Evolutionary conservation across 2,888 invertebrate species (phyloP).

Genomic region (Sarcophaga carnaria): DNA sequence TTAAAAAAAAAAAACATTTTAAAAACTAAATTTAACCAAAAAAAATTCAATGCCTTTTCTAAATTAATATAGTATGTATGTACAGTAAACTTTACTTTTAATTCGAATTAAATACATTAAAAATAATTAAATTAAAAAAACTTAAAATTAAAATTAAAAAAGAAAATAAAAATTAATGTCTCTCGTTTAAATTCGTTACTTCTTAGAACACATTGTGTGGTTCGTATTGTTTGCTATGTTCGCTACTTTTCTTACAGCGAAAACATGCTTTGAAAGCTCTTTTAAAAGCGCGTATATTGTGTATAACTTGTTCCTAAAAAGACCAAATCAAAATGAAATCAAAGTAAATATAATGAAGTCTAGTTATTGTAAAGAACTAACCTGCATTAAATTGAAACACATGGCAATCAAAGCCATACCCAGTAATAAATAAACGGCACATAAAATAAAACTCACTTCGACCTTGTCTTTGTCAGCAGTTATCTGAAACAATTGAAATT

Average conservation of each 20-base stretch:
- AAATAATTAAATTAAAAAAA: no score
- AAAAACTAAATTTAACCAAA: no score
- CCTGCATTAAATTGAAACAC: conserved; percentile 98
- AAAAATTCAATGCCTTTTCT: no score
- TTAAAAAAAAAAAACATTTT: no score
- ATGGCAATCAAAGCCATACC: conserved; percentile 97
- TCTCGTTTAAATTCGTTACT: conserved; percentile 13
- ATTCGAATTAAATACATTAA: no score
- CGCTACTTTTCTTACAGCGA: conserved; percentile 84
- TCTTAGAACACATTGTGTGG: conserved; percentile 55
- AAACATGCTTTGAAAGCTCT: conserved; percentile 87
- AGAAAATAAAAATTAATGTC: background rate
- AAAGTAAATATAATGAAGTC: background rate
- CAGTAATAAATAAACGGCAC: conserved; percentile 93
- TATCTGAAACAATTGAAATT: conserved; percentile 74
- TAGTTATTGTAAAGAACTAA: conserved; percentile 73
- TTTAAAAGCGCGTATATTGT: conserved; percentile 89
- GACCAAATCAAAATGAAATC: conserved; percentile 74
- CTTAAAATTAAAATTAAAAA: no score
- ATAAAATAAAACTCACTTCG: conserved; percentile 90
- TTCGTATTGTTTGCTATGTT: background rate
- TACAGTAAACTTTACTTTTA: no score
- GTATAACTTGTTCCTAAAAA: conserved; percentile 92
- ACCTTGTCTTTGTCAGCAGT: conserved; percentile 82
- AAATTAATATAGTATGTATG: no score